Percentiles rank a stretch among this genome's conserved stretches.
Evolutionary conservation across 2,113 vertebrate genomes (phyloP).

Genomic region (Pterophyllum scalare): DNA sequence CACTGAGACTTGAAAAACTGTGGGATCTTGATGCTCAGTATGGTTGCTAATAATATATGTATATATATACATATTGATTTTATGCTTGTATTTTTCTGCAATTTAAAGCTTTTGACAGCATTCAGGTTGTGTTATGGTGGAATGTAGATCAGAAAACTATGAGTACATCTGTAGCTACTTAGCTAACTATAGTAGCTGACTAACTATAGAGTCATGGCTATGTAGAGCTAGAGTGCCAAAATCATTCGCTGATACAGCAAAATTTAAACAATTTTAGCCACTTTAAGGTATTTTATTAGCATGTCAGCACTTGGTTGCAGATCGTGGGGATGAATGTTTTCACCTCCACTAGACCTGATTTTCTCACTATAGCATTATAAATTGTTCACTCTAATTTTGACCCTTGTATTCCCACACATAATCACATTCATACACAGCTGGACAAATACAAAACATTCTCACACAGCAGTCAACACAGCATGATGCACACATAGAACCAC

Average conservation of each 20-base stretch:
- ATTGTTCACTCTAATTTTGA: slow-evolving; percentile 32
- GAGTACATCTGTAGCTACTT: neutral
- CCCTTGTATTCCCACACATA: slow-evolving; percentile 22
- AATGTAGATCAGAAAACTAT: neutral
- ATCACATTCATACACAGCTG: slow-evolving; percentile 48
- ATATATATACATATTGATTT: neutral
- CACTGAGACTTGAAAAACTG: neutral
- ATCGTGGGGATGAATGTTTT: neutral
- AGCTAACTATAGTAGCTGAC: neutral
- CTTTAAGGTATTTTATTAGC: neutral
- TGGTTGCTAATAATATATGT: neutral
- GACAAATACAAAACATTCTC: slow-evolving; percentile 37
- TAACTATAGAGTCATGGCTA: neutral
- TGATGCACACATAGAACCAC: slow-evolving; percentile 70
- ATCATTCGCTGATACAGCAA: neutral
- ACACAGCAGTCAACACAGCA: slow-evolving; percentile 60
- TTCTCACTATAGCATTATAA: neutral
- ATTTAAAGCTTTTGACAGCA: neutral
- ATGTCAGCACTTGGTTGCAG: neutral
- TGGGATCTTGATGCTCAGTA: neutral
- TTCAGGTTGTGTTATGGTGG: neutral
- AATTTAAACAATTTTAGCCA: neutral
- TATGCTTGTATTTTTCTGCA: neutral
- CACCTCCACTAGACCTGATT: neutral
- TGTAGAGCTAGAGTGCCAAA: neutral